These are phyloP conservation scores for Trichosurus vulpecula DNA, from an alignment of 2,797 vertebrate genomes.

Conservation along the genomic window DNA sequence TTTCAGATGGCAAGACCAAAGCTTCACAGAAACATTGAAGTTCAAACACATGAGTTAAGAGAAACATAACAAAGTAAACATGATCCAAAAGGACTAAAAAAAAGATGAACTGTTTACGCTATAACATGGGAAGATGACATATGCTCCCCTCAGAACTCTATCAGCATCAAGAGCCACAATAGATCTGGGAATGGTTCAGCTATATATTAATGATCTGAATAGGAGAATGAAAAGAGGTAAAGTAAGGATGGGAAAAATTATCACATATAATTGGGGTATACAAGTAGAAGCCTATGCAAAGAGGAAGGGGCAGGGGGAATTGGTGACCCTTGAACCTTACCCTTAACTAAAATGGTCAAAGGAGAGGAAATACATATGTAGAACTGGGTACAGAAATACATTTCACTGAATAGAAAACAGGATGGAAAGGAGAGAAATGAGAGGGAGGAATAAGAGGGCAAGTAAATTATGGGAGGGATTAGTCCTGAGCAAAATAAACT, in stretches of 20 bases:
- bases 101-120: not conserved
- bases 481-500: not conserved
- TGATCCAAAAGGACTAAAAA: not conserved
- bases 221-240: not conserved
- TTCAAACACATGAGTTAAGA: not conserved
- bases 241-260: not conserved
- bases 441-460: not conserved
- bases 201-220: not conserved
- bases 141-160: not conserved
- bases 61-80: not conserved
- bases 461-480: not conserved
- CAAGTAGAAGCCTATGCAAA: not conserved
- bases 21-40: not conserved
- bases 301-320: not conserved
- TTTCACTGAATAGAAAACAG: not conserved
- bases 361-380: not conserved
- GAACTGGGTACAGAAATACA: not conserved
- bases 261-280: not conserved
- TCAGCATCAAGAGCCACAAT: not conserved
- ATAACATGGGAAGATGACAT: not conserved
- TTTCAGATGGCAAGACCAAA: not conserved
- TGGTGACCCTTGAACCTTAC: not conserved
- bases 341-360: not conserved
- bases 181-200: not conserved
- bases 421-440: not conserved